Evolutionary conservation across 2,797 vertebrate species (phyloP).

Genomic region (Pseudomugil gertrudae): DNA sequence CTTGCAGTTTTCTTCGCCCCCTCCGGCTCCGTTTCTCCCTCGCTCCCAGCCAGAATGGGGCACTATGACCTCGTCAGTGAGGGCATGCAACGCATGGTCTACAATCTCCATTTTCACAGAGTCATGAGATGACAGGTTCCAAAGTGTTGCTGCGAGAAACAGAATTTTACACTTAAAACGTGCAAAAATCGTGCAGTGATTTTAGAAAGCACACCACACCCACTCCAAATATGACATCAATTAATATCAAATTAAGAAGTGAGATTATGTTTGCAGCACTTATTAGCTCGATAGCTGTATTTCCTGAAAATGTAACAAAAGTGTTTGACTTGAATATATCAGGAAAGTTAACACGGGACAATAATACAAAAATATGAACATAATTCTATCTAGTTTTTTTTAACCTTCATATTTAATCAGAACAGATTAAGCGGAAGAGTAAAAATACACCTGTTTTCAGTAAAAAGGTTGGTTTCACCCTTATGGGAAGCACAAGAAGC

Average conservation of each 20-base stretch:
- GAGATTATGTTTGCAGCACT: neutral
- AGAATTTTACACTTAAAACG: neutral
- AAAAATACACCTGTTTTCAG: too few species aligned
- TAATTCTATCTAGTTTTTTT: too few species aligned
- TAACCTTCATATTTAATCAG: too few species aligned
- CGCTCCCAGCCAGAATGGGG: constrained; percentile 93
- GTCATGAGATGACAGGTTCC: constrained; percentile 97
- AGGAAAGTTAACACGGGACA: too few species aligned
- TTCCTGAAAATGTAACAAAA: neutral
- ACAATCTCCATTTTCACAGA: constrained; percentile 98
- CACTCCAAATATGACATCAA: too few species aligned
- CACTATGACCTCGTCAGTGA: constrained; percentile 93
- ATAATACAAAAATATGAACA: too few species aligned
- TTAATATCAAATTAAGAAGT: too few species aligned
- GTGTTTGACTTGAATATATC: too few species aligned
- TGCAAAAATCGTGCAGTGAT: neutral
- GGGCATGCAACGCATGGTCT: constrained; percentile 91
- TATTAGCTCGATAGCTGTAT: neutral
- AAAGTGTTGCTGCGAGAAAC: constrained; percentile 86
- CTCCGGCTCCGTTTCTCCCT: constrained; percentile 80
- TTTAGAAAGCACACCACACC: neutral
- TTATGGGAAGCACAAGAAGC: too few species aligned
- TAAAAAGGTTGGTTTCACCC: too few species aligned
- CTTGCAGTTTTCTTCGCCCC: constrained; percentile 89
- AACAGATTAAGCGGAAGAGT: too few species aligned